Evolutionary conservation across 1,140 invertebrate species (phyloP).

Genomic region (Diprion similis): DNA sequence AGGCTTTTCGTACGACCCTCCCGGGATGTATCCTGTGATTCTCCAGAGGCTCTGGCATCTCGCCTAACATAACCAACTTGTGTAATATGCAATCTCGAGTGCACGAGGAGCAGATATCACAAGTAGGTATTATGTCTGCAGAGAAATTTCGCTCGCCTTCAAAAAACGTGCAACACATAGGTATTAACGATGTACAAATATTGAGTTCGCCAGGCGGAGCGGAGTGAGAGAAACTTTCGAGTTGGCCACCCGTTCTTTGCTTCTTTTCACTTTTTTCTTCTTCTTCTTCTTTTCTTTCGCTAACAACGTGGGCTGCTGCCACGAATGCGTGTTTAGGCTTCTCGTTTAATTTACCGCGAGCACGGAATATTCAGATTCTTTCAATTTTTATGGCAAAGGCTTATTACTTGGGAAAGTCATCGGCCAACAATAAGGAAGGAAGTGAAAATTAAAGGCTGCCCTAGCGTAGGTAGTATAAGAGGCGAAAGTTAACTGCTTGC

Average conservation of each 20-base stretch:
- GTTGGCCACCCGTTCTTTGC: background rate
- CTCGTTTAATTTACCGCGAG: background rate
- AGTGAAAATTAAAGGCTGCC: background rate
- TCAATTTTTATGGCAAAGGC: background rate
- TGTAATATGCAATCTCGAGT: too few relatives aligned
- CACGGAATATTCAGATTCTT: conserved; percentile 7
- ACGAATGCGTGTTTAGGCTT: background rate
- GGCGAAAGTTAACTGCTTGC: background rate
- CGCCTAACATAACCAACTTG: too few relatives aligned
- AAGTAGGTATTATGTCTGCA: too few relatives aligned
- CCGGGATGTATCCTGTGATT: background rate
- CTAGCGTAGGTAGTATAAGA: background rate
- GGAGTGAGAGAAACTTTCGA: background rate
- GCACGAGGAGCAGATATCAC: too few relatives aligned
- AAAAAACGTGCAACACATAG: too few relatives aligned
- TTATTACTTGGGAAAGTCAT: background rate
- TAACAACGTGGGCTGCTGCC: background rate
- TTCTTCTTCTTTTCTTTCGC: background rate
- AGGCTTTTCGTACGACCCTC: background rate
- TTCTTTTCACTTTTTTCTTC: background rate
- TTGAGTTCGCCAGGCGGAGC: too few relatives aligned
- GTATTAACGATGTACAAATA: too few relatives aligned
- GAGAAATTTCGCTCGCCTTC: too few relatives aligned
- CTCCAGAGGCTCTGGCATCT: background rate
- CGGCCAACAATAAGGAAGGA: background rate